These are phyloP conservation scores for Scarus forsteni DNA, from an alignment of 2,797 vertebrate species.

Conservation along the genomic window DNA sequence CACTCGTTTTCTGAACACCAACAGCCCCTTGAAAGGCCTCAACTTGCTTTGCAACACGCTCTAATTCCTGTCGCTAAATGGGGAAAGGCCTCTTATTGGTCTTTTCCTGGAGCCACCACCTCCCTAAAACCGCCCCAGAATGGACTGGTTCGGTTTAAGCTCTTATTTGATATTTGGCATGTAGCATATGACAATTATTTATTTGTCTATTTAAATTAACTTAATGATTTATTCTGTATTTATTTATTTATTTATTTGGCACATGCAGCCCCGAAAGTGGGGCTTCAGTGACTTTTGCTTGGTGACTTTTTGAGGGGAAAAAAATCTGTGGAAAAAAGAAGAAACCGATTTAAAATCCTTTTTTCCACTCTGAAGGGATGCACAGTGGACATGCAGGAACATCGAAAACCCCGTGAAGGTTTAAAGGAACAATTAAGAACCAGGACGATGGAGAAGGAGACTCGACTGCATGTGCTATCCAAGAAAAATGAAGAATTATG, in stretches of 20 bases:
- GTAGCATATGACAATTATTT: slow-evolving; percentile 62
- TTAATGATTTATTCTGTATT: slow-evolving; percentile 60
- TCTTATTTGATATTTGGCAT: slow-evolving; percentile 67
- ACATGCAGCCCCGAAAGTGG: slow-evolving; percentile 19
- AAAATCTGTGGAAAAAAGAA: slow-evolving; percentile 59
- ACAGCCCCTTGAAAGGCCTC: too few relatives aligned
- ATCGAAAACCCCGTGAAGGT: slow-evolving; percentile 71
- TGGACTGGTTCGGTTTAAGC: slow-evolving; percentile 44
- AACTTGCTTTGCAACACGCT: too few relatives aligned
- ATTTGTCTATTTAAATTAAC: slow-evolving; percentile 75
- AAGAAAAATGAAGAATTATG: slow-evolving; percentile 67
- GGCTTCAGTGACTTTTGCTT: slow-evolving; percentile 58
- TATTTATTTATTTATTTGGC: slow-evolving; percentile 57
- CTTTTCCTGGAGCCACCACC: too few relatives aligned
- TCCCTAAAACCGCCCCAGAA: too few relatives aligned
- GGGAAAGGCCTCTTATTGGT: too few relatives aligned
- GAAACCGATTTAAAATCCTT: slow-evolving; percentile 23
- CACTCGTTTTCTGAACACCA: too few relatives aligned
- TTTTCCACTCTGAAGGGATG: slow-evolving; percentile 52
- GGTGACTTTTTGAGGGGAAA: slow-evolving; percentile 47
- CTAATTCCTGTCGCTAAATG: too few relatives aligned
- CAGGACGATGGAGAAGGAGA: slow-evolving; percentile 65
- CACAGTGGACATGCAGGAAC: slow-evolving; percentile 76
- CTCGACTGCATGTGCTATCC: slow-evolving; percentile 94
- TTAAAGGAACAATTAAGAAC: slow-evolving; percentile 63